A percentile compares a stretch with the other conserved stretches of the same genome.
These are phyloP conservation scores for Helicoverpa armigera DNA, from an alignment of 1,140 invertebrate genomes.

Conservation along the genomic window DNA sequence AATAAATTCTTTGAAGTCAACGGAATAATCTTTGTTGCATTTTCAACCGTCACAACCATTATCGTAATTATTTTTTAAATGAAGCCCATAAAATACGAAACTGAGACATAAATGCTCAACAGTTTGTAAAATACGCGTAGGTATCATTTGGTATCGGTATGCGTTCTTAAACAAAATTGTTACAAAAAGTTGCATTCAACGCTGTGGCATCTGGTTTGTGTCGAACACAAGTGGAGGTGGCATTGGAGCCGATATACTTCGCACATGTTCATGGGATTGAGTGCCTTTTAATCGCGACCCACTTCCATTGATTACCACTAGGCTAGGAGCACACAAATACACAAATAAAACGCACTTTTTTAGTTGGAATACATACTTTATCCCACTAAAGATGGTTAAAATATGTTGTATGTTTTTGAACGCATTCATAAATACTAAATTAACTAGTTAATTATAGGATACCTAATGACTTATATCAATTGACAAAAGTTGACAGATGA, in stretches of 20 bases:
- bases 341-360: conserved; percentile 29
- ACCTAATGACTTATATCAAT: too few species aligned
- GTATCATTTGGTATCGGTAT: neutral
- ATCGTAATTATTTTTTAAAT: neutral
- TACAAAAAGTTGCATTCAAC: conserved; percentile 52
- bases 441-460: too few species aligned
- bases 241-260: conserved; percentile 59
- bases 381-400: neutral
- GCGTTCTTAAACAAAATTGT: conserved; percentile 49
- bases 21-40: too few species aligned
- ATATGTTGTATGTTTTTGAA: too few species aligned
- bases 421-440: too few species aligned
- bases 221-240: conserved; percentile 57
- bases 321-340: conserved; percentile 13
- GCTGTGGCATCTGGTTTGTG: conserved; percentile 65
- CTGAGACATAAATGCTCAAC: neutral
- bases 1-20: too few species aligned
- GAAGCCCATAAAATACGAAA: neutral
- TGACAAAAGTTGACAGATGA: too few species aligned
- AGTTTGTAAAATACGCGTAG: too few species aligned
- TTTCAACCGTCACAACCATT: too few species aligned
- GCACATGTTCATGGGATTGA: conserved; percentile 67
- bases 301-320: conserved; percentile 64
- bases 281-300: conserved; percentile 64
- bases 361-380: neutral